phyloP scores from a whole-genome alignment of 2,113 vertebrate genomes.

The Sinocyclocheilus grahami region DNA sequence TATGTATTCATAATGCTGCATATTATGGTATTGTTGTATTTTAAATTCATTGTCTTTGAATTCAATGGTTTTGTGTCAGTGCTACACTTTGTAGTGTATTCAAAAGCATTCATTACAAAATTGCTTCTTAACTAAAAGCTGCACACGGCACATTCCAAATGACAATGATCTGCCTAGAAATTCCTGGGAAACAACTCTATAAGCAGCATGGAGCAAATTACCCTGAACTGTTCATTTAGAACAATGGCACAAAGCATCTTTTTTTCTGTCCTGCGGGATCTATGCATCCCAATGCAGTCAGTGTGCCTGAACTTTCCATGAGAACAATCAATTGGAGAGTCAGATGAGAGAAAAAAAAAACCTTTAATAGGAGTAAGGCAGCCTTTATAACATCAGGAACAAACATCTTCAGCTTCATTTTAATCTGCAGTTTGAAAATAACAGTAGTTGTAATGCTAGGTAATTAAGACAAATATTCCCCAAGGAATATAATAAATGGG shows the following conservation, averaged over 20 bases:
- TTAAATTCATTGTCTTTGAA: neutral
- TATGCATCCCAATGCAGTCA: conserved; percentile 5
- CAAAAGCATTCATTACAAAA: neutral
- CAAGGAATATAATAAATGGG: conserved; percentile 79
- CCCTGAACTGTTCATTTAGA: conserved; percentile 10
- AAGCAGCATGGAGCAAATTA: conserved; percentile 5
- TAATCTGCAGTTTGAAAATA: conserved; percentile 74
- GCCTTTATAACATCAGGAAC: neutral
- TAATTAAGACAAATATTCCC: conserved; percentile 81
- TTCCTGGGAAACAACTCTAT: conserved; percentile 26
- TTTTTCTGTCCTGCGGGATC: conserved; percentile 16
- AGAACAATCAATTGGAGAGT: conserved; percentile 51
- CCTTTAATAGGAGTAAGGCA: neutral
- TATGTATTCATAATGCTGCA: neutral
- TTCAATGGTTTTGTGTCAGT: neutral
- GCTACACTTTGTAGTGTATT: neutral
- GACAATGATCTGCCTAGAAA: conserved; percentile 5
- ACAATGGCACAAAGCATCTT: conserved; percentile 25
- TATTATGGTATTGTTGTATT: neutral
- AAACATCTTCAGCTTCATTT: conserved; percentile 45
- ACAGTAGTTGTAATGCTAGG: conserved; percentile 78
- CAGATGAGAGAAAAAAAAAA: neutral
- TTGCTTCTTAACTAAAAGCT: neutral
- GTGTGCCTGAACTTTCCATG: conserved; percentile 31
- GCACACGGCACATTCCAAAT: conserved; percentile 3